Conservation (phyloP, 2,888 invertebrate species). For the Cataglyphis altisquamis region DNA sequence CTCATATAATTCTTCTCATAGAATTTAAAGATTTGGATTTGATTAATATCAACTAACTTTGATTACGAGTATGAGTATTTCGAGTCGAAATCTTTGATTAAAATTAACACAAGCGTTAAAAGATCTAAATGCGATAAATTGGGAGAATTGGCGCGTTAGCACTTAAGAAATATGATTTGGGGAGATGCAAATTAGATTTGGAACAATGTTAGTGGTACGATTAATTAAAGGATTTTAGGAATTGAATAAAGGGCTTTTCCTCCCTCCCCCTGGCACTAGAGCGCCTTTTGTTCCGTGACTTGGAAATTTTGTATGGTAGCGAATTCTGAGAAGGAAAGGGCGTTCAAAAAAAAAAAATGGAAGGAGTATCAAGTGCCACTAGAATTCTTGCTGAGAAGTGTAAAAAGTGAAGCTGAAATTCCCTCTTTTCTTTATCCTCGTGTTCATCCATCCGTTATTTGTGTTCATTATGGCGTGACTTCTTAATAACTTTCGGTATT, state of each 20-base stretch:
- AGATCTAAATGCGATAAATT: slow-evolving; percentile 1
- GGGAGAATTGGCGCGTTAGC: slow-evolving; percentile 1
- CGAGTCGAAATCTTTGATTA: slow-evolving; percentile 14
- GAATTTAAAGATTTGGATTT: background rate
- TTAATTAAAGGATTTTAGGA: slow-evolving; percentile 32
- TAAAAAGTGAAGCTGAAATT: slow-evolving; percentile 33
- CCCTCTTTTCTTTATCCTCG: background rate
- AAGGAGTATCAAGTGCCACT: slow-evolving; percentile 40
- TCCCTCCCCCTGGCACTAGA: background rate
- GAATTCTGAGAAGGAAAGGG: slow-evolving; percentile 7
- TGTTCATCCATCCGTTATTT: background rate
- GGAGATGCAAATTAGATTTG: background rate
- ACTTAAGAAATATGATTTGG: slow-evolving; percentile 6
- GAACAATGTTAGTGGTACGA: slow-evolving; percentile 10
- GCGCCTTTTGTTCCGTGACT: slow-evolving; percentile 26
- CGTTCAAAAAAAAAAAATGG: slow-evolving; percentile 38
- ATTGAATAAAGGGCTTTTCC: background rate
- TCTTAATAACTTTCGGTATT: slow-evolving; percentile 6
- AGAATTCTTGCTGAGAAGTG: slow-evolving; percentile 33
- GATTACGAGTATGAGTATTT: slow-evolving; percentile 27
- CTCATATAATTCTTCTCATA: background rate
- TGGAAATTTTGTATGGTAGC: slow-evolving; percentile 31
- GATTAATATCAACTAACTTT: slow-evolving; percentile 40
- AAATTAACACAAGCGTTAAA: background rate
- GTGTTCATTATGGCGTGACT: slow-evolving; percentile 7